Conservation (phyloP, 2,888 invertebrate genomes). For the Rhagium mordax region DNA sequence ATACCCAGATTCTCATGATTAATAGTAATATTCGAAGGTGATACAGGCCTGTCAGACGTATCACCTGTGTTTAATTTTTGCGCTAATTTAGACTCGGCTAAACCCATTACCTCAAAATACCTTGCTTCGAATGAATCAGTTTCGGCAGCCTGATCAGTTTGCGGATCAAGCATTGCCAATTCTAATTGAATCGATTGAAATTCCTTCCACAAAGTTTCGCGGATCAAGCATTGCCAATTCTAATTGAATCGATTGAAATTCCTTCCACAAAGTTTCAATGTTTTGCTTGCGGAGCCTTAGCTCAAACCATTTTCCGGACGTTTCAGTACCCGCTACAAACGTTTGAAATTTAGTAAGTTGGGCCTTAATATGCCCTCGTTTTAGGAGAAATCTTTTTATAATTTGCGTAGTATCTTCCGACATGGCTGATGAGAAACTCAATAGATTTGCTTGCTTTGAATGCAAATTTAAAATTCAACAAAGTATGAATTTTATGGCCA, state of each 20-base stretch:
- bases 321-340: neutral
- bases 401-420: too few species aligned
- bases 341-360: too few species aligned
- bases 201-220: neutral
- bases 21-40: neutral
- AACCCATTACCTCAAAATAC: conserved; percentile 7
- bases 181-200: conserved; percentile 4
- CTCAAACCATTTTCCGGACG: neutral
- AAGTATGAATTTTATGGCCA: too few species aligned
- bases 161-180: conserved; percentile 1
- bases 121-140: neutral
- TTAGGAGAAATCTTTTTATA: too few species aligned
- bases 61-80: neutral
- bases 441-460: too few species aligned
- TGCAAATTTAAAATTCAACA: too few species aligned
- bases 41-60: neutral
- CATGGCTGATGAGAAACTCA: too few species aligned
- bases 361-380: too few species aligned
- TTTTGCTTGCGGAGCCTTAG: neutral
- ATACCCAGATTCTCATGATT: neutral
- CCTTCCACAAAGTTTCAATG: neutral
- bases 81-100: neutral
- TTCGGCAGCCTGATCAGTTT: neutral
- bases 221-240: conserved; percentile 16
- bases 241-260: conserved; percentile 2